These are phyloP conservation scores for Lutjanus campechanus DNA, from an alignment of 2,797 vertebrate species.

Conservation along the genomic window DNA sequence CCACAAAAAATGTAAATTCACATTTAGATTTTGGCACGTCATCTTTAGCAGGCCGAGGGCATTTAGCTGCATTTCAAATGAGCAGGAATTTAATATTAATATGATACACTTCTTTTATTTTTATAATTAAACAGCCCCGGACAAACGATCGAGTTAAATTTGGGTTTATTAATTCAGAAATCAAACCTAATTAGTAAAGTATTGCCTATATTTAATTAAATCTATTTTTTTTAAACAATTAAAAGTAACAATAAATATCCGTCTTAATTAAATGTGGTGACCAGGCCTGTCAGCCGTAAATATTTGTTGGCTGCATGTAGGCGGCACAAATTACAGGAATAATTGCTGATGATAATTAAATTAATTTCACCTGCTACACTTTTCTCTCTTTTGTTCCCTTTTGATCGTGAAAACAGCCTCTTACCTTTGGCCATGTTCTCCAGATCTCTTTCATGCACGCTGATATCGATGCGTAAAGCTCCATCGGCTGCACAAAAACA, in stretches of 20 bases:
- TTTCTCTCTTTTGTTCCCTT: neutral
- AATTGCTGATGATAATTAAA: slow-evolving; percentile 28
- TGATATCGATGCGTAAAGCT: slow-evolving; percentile 88
- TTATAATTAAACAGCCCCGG: slow-evolving; percentile 2
- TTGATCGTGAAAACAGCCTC: slow-evolving; percentile 41
- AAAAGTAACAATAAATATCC: slow-evolving; percentile 11
- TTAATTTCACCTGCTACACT: neutral
- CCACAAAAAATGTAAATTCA: slow-evolving; percentile 74
- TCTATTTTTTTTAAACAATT: neutral
- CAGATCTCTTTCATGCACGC: slow-evolving; percentile 91
- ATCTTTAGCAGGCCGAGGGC: slow-evolving; percentile 57
- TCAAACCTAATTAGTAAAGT: neutral
- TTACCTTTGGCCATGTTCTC: slow-evolving; percentile 97
- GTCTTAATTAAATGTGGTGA: slow-evolving; percentile 9
- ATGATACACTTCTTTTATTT: neutral
- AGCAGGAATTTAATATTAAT: slow-evolving; percentile 43
- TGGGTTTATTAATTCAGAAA: neutral
- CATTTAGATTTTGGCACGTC: slow-evolving; percentile 55
- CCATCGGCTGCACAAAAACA: slow-evolving; percentile 87
- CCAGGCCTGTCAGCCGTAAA: neutral
- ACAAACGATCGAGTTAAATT: neutral
- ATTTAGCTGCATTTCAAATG: slow-evolving; percentile 40
- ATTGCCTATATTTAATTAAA: neutral
- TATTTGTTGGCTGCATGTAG: slow-evolving; percentile 1
- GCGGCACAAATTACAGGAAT: neutral